Percentiles rank a stretch among this genome's conserved stretches.
Conservation (phyloP, 2,888 invertebrate species). For the Ophion ellenae region DNA sequence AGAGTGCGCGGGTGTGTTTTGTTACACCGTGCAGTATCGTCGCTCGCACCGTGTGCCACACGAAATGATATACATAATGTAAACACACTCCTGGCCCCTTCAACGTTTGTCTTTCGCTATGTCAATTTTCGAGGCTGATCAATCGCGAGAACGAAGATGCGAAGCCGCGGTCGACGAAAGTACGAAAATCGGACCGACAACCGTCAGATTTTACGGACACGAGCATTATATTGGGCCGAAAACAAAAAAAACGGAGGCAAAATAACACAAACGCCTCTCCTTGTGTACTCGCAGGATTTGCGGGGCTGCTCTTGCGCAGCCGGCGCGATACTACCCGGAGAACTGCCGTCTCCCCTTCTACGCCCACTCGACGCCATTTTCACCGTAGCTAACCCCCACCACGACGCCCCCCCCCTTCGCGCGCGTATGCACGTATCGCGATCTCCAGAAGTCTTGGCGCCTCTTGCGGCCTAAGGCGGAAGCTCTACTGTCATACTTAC, state of each 20-base stretch:
- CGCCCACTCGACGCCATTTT: conserved; percentile 71
- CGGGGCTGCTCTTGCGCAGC: conserved; percentile 78
- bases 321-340: conserved; percentile 75
- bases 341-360: conserved; percentile 69
- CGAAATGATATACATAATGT: conserved; percentile 43
- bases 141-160: not conserved
- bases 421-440: not conserved
- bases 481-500: no score
- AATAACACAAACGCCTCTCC: conserved; percentile 18
- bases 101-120: not conserved
- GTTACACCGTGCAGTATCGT: conserved; percentile 10
- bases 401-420: not conserved
- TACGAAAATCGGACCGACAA: no score
- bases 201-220: not conserved
- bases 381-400: conserved; percentile 56
- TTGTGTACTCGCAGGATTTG: conserved; percentile 26
- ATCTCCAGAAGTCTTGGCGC: no score
- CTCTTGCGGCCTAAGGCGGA: no score
- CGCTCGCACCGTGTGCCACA: not conserved
- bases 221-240: not conserved
- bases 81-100: conserved; percentile 38
- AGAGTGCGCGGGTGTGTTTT: conserved; percentile 3
- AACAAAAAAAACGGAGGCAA: conserved; percentile 16
- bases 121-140: not conserved
- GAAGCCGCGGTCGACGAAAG: not conserved